A percentile compares a stretch with the other conserved stretches of the same genome.
These are phyloP conservation scores for Enhydra lutris DNA, from an alignment of 2,113 vertebrate species.

Conservation along the genomic window DNA sequence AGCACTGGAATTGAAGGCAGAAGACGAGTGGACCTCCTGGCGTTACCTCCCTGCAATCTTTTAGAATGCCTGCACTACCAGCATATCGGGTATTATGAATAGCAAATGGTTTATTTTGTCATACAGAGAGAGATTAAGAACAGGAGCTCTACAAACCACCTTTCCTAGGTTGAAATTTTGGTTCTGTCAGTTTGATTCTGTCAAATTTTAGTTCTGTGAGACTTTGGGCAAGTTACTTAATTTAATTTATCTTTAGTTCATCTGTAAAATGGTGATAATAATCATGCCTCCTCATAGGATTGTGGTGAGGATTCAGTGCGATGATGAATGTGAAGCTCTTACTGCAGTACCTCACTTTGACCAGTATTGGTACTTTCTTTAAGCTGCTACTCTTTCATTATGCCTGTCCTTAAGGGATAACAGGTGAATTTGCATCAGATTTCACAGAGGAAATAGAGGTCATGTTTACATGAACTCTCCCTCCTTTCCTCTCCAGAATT, in stretches of 20 bases:
- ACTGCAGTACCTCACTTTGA: neutral
- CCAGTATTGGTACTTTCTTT: neutral
- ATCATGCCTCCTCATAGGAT: neutral
- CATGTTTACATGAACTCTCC: neutral
- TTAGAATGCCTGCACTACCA: neutral
- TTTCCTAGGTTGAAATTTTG: conserved; percentile 13
- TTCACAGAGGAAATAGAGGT: conserved; percentile 5
- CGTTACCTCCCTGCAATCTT: neutral
- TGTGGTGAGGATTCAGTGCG: neutral
- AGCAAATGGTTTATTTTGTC: neutral
- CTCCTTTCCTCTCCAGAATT: neutral
- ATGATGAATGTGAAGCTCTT: neutral
- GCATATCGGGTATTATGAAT: neutral
- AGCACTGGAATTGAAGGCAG: neutral
- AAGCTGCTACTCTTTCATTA: neutral
- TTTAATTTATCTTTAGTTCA: conserved; percentile 1
- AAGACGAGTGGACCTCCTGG: neutral
- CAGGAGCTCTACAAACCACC: neutral
- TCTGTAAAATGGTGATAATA: neutral
- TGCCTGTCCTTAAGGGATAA: neutral
- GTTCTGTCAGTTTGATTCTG: conserved; percentile 1
- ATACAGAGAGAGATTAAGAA: neutral
- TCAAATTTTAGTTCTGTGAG: neutral
- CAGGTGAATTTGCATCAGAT: neutral
- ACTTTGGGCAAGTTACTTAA: neutral